Evolutionary conservation across 2,113 vertebrate species (phyloP), one percentile per base, ranked within the genome.

Genomic region (Plestiodon gilberti): DNA sequence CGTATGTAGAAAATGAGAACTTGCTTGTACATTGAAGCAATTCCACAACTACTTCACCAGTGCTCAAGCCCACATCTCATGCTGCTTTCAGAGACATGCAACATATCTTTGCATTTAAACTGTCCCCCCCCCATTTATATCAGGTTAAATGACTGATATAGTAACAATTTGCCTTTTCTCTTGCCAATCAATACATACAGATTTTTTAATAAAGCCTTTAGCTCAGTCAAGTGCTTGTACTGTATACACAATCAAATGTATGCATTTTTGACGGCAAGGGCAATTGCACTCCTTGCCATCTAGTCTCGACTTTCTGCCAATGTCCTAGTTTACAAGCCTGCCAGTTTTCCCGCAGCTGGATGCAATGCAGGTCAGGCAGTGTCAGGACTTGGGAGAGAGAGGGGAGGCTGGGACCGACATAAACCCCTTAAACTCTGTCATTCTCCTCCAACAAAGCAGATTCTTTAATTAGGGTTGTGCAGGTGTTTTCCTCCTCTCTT

Each of bases 391-490:
- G 22, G 23, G 30, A 14, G 55, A 73, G n/a, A 30, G 35, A 73
- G 30, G 4, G 40, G 55, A 33, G 57, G 20, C 55, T 35, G 23
- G 30, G 40, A 25, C 40, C 74, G n/a, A 43, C 38, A 43, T 75
- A 43, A 84, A 43, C 20, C 52, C 40, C n/a, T 73, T 71, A 40
- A 83, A 73, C 30, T 79, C 38, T 65, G 40, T 81, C 70, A 87
- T 81, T 75, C 85, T 81, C n/a, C 30, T 55, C 59, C 69, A 75
- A 87, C 69, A 87, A 86, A 80, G 84, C 35, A 33, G 43, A 55
- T 75, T 64, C 57, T 81, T 75, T 81, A 52, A 75, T 87, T 81
- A 87, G 57, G 11, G 23, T 9, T 14, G 33, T 65, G 43, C 78
- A 81, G 70, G n/a, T 81, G 78, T 75, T 87, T 74, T 35, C 59